These are phyloP conservation scores for Ennomos quercinarius DNA, from an alignment of 2,888 invertebrate species.

Conservation along the genomic window DNA sequence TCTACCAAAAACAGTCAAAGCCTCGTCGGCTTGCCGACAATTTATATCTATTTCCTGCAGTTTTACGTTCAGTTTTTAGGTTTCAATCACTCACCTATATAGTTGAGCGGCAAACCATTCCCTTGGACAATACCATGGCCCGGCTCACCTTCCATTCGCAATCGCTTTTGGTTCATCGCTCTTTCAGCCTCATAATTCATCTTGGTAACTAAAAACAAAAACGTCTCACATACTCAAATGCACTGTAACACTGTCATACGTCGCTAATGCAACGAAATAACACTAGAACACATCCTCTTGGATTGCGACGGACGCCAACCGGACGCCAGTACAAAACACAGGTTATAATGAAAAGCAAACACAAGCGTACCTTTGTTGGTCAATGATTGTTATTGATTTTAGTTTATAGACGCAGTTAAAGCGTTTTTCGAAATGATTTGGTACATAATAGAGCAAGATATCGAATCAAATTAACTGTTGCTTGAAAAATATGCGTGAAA, in stretches of 20 bases:
- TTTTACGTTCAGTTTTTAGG: slow-evolving; percentile 17
- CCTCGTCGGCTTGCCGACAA: slow-evolving; percentile 4
- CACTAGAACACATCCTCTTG: slow-evolving; percentile 65
- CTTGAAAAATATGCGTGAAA: slow-evolving; percentile 83
- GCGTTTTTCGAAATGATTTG: slow-evolving; percentile 71
- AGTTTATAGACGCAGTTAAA: slow-evolving; percentile 79
- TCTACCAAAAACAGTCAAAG: slow-evolving; percentile 20
- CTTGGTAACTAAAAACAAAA: slow-evolving; percentile 79
- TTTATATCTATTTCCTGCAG: slow-evolving; percentile 44
- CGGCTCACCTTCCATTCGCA: slow-evolving; percentile 83
- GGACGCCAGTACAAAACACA: slow-evolving; percentile 84
- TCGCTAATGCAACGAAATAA: slow-evolving; percentile 54
- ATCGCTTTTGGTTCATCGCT: slow-evolving; percentile 83
- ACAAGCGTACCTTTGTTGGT: slow-evolving; percentile 86
- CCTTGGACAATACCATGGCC: slow-evolving; percentile 83
- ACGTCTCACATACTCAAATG: slow-evolving; percentile 48
- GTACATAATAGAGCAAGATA: slow-evolving; percentile 80
- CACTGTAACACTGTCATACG: slow-evolving; percentile 58
- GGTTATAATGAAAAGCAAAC: slow-evolving; percentile 83
- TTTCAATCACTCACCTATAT: slow-evolving; percentile 68
- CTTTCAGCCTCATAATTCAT: slow-evolving; percentile 84
- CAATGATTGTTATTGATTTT: slow-evolving; percentile 85
- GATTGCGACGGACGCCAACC: slow-evolving; percentile 84
- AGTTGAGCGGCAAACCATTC: slow-evolving; percentile 82
- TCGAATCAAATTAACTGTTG: slow-evolving; percentile 80